These are phyloP conservation scores for Euura saliciscinereae DNA, from an alignment of 1,140 invertebrate genomes.

Conservation along the genomic window DNA sequence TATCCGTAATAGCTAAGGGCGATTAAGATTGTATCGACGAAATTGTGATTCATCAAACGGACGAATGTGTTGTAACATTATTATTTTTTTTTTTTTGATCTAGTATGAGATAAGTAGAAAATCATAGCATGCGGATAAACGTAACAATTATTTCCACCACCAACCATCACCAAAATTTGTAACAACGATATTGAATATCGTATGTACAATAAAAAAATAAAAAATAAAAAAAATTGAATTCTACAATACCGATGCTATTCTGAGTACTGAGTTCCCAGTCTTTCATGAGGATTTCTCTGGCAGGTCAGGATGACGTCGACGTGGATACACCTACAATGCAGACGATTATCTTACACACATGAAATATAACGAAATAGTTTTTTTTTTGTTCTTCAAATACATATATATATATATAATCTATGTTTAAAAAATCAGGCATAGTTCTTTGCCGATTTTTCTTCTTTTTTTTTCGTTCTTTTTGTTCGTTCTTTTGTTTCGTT, in stretches of 20 bases:
- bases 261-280: conserved; percentile 64
- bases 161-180: too few species aligned
- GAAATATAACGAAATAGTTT: conserved; percentile 21
- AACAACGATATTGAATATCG: too few species aligned
- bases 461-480: background rate
- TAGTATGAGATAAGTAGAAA: background rate
- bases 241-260: conserved; percentile 63
- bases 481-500: background rate
- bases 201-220: background rate
- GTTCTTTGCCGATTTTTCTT: too few species aligned
- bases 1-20: too few species aligned
- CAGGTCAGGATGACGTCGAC: conserved; percentile 61
- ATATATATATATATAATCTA: background rate
- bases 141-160: too few species aligned
- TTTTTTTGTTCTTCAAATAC: background rate
- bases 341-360: conserved; percentile 49
- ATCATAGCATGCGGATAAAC: too few species aligned
- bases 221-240: conserved; percentile 52
- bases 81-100: background rate
- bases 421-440: background rate
- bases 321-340: conserved; percentile 61
- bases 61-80: too few species aligned
- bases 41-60: too few species aligned
- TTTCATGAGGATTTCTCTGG: conserved; percentile 63
- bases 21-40: too few species aligned